A percentile compares a stretch with the other conserved stretches of the same genome.
These are phyloP conservation scores for Drosophila suzukii DNA, from an alignment of 1,140 invertebrate genomes.

Conservation along the genomic window DNA sequence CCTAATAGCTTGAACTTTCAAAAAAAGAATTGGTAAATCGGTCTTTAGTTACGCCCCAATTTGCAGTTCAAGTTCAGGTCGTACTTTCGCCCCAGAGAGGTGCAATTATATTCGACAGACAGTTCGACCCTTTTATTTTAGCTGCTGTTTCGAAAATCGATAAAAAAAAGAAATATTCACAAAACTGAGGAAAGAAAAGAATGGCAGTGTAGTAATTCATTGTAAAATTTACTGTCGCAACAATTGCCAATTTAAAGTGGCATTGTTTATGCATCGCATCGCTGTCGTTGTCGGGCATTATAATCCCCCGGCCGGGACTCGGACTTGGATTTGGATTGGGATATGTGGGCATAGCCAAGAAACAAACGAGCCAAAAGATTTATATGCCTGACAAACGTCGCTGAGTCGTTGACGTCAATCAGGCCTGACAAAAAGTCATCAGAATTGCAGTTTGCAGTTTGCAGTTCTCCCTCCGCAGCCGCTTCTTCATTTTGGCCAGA, in stretches of 20 bases:
- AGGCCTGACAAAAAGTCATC: constrained; percentile 80
- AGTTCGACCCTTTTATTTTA: constrained; percentile 26
- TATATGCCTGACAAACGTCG: constrained; percentile 70
- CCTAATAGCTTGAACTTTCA: constrained; percentile 56
- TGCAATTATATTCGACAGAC: constrained; percentile 40
- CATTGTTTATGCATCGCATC: constrained; percentile 72
- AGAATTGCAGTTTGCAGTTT: constrained; percentile 58
- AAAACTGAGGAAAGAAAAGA: constrained; percentile 19
- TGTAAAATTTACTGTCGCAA: constrained; percentile 74
- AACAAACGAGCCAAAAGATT: constrained; percentile 76
- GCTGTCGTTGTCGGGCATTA: constrained; percentile 51
- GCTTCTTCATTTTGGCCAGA: constrained; percentile 40
- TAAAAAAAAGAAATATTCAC: constrained; percentile 27
- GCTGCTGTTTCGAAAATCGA: constrained; percentile 9
- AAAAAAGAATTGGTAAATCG: constrained; percentile 30
- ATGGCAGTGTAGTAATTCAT: constrained; percentile 71
- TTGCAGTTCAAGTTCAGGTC: constrained; percentile 63
- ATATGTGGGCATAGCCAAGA: constrained; percentile 33
- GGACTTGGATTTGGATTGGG: constrained; percentile 25
- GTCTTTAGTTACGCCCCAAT: constrained; percentile 64
- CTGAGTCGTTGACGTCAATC: constrained; percentile 79
- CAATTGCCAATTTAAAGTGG: constrained; percentile 79
- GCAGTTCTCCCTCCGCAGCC: constrained; percentile 14
- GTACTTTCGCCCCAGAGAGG: constrained; percentile 55
- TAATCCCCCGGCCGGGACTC: constrained; percentile 51